phyloP scores from a whole-genome alignment of 2,113 vertebrate species.

The Scomber japonicus region DNA sequence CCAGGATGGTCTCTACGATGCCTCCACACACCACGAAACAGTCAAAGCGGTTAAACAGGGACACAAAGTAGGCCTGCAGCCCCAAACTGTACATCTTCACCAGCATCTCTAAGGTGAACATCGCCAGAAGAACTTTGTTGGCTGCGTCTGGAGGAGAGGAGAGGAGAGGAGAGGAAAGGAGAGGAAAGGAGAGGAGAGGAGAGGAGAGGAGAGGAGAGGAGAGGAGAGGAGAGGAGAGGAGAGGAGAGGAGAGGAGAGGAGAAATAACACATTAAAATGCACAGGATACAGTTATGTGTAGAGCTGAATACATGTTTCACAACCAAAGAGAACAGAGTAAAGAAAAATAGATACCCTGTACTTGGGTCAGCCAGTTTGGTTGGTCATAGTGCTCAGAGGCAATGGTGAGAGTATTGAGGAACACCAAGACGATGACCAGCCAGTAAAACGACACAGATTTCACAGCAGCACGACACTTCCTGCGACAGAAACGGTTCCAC shows the following conservation, averaged over 20 bases:
- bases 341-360: slow-evolving; percentile 88
- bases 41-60: slow-evolving; percentile 98
- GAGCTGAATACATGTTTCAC: background rate
- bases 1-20: slow-evolving; percentile 96
- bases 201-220: too few species aligned
- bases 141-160: slow-evolving; percentile 88
- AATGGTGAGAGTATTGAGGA: slow-evolving; percentile 99
- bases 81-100: slow-evolving; percentile 99
- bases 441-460: slow-evolving; percentile 98
- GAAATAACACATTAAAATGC: background rate
- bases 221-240: too few species aligned
- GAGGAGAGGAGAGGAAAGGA: background rate
- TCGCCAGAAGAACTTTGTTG: slow-evolving; percentile 96
- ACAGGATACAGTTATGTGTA: background rate
- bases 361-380: slow-evolving; percentile 94
- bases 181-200: too few species aligned
- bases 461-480: slow-evolving; percentile 94
- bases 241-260: too few species aligned
- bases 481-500: slow-evolving; percentile 96
- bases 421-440: slow-evolving; percentile 98
- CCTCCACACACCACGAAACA: slow-evolving; percentile 99
- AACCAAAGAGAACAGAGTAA: background rate
- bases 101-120: slow-evolving; percentile 99
- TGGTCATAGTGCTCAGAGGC: slow-evolving; percentile 98
- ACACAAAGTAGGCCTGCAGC: slow-evolving; percentile 97